Conservation (phyloP, 2,888 invertebrate genomes). For the Entomobrya multifasciata region DNA sequence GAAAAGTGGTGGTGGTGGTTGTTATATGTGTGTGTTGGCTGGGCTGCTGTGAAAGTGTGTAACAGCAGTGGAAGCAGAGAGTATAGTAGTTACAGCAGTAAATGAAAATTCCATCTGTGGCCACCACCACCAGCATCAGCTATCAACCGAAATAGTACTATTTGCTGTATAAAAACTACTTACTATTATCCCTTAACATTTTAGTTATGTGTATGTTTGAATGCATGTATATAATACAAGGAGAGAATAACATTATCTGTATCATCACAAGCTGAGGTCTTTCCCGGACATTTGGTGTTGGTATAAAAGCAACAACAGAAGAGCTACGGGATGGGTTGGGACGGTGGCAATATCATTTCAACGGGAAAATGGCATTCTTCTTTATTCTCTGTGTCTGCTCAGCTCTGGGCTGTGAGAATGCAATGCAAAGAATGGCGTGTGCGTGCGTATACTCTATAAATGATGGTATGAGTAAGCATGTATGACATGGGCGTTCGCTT, state of each 20-base stretch:
- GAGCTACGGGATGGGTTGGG: background rate
- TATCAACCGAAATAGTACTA: conserved; percentile 30
- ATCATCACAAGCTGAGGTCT: background rate
- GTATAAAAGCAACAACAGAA: conserved; percentile 11
- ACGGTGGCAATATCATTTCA: conserved; percentile 37
- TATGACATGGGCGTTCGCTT: conserved; percentile 20
- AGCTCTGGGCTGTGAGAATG: background rate
- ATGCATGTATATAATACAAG: background rate
- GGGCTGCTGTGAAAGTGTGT: conserved; percentile 60
- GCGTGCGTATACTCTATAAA: background rate
- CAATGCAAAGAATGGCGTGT: too few species aligned
- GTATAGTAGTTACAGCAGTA: conserved; percentile 49
- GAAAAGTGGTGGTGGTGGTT: conserved; percentile 55
- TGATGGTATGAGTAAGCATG: conserved; percentile 22
- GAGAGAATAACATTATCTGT: background rate
- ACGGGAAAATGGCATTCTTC: conserved; percentile 46
- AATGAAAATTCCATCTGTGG: conserved; percentile 77
- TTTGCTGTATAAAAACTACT: background rate
- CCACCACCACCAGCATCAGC: conserved; percentile 45
- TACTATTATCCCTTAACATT: conserved; percentile 25
- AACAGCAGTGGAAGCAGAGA: conserved; percentile 1
- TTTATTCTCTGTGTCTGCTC: conserved; percentile 1
- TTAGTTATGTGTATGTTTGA: too few species aligned
- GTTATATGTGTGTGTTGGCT: too few species aligned
- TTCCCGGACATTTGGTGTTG: conserved; percentile 32